Base-by-base conservation (phyloP, 1,140 invertebrate genomes). In the Sesamia nonagrioides region DNA sequence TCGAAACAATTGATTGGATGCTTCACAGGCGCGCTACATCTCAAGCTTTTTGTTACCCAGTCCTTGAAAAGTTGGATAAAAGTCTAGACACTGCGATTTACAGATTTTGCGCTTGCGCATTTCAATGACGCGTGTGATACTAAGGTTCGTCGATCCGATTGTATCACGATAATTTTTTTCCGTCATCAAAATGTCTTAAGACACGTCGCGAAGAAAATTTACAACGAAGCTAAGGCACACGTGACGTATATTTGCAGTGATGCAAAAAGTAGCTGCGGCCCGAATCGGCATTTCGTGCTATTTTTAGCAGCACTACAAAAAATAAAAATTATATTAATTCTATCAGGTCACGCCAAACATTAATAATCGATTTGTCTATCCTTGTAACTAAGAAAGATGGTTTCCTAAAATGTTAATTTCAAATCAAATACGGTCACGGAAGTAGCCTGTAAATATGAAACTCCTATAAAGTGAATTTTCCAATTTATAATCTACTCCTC, bases 1-100 rank as follows among this genome's bases (percentile, higher is more conserved):
- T 79, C 42, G 68, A 79, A 78, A 54, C 58, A 84, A 72, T 79
- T 69, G 73, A 68, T 75, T 76, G 71, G 63, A 18, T 77, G 77
- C 75, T 82, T 77, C 77, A 86, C 85, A 90, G 88, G 92, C 89
- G 92, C 88, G 78, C 81, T 66, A 82, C 72, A 85, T 91, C 88
- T 84, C 86, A 82, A 83, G 80, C 82, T 86, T 90, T 88, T 87
- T 86, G 85, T 81, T 56, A 68, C 63, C 13, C 15, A 88, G 91
- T 89, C 92, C 89, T 94, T 94, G 89, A 90, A 90, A 85, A 84
- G 82, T 37, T 17, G 54, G 50, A 89, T 86, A 93, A 88, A 92
- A 91, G 91, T 93, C 91, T 94, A 93, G 91, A 92, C 90, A 84
- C 68, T 50, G 86, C 90, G 89, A 94, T 93, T 94, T 94, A 91